These are phyloP conservation scores for Phoenicopterus ruber DNA, from an alignment of 2,113 vertebrate genomes.

Conservation along the genomic window DNA sequence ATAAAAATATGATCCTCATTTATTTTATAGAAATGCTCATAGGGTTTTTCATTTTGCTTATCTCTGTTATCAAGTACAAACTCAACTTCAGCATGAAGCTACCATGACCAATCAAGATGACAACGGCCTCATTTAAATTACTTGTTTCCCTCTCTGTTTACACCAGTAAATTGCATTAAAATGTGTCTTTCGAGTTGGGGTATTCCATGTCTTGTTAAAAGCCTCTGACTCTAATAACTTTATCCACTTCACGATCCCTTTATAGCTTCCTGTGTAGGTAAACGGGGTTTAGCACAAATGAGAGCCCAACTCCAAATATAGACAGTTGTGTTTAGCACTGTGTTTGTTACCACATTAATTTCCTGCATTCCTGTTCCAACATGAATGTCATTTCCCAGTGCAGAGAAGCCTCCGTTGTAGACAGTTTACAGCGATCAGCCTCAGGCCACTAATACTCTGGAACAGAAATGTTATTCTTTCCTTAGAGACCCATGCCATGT, in stretches of 20 bases:
- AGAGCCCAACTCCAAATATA: not conserved
- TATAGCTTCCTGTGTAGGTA: not conserved
- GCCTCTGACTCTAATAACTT: not conserved
- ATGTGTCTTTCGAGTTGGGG: not conserved
- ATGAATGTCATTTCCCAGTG: not conserved
- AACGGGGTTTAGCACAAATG: not conserved
- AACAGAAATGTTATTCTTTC: not conserved
- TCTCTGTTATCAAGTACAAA: not conserved
- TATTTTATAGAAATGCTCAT: not conserved
- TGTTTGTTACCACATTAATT: constrained; percentile 28
- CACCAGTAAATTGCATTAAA: not conserved
- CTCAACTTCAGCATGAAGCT: not conserved
- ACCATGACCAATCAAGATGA: not conserved
- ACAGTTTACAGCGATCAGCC: not conserved
- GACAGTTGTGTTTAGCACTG: not conserved
- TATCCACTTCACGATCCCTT: not conserved
- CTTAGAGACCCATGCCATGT: constrained; percentile 16
- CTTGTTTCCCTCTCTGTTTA: not conserved
- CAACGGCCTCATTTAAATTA: not conserved
- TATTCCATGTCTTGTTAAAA: not conserved
- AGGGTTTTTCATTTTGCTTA: not conserved
- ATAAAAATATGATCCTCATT: not conserved
- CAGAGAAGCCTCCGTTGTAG: not conserved
- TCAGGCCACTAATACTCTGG: not conserved
- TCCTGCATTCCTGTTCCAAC: constrained; percentile 38